phyloP scores from a whole-genome alignment of 2,797 vertebrate genomes.

The Danio kyathit region DNA sequence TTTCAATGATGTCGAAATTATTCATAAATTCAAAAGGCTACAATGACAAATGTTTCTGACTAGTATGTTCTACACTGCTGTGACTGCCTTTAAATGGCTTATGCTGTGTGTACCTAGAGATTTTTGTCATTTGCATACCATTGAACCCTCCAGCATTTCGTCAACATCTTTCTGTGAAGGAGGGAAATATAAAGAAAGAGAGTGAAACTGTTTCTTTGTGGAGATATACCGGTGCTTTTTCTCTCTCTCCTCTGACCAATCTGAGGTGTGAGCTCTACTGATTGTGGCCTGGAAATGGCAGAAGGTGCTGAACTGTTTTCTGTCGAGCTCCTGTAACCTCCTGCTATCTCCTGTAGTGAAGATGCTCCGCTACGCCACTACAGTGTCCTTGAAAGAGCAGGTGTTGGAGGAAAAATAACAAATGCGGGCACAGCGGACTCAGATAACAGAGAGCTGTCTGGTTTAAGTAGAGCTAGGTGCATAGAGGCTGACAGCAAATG shows the following conservation, averaged over 20 bases:
- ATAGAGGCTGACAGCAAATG: slow-evolving; percentile 14
- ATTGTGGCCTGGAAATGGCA: slow-evolving; percentile 39
- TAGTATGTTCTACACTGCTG: slow-evolving; percentile 39
- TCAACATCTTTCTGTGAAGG: slow-evolving; percentile 38
- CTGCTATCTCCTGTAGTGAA: slow-evolving; percentile 40
- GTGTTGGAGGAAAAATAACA: slow-evolving; percentile 36
- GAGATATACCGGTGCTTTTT: neutral
- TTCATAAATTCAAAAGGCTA: slow-evolving; percentile 39
- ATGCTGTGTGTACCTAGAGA: slow-evolving; percentile 50
- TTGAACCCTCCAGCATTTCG: slow-evolving; percentile 44
- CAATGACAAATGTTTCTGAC: slow-evolving; percentile 46
- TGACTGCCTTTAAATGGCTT: slow-evolving; percentile 49
- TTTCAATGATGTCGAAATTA: slow-evolving; percentile 38
- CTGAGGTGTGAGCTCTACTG: slow-evolving; percentile 17
- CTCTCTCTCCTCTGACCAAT: slow-evolving; percentile 6
- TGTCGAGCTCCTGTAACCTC: slow-evolving; percentile 10
- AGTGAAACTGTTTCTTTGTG: neutral
- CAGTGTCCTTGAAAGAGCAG: slow-evolving; percentile 54
- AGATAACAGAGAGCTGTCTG: slow-evolving; percentile 43
- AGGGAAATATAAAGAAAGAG: slow-evolving; percentile 13
- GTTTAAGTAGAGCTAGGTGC: slow-evolving; percentile 26
- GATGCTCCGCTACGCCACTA: slow-evolving; percentile 2
- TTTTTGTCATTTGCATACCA: slow-evolving; percentile 58
- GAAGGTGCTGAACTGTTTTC: slow-evolving; percentile 9
- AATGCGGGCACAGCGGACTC: slow-evolving; percentile 36